Base-by-base conservation (phyloP, 1,140 invertebrate species). In the Melipona quadrifasciata region DNA sequence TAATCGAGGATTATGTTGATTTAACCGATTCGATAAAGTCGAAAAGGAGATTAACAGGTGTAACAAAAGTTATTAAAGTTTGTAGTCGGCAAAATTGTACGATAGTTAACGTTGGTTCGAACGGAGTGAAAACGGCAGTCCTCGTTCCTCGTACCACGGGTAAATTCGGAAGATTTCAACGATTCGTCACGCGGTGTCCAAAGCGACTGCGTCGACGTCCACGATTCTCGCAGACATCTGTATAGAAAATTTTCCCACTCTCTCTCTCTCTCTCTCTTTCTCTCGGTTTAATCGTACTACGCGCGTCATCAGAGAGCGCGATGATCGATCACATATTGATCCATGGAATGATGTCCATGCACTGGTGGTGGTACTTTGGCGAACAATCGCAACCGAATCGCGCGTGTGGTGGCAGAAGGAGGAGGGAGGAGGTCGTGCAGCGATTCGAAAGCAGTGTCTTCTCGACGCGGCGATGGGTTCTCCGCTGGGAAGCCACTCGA, bases 381-480 rank as follows among this genome's bases (percentile, higher is more conserved):
- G 61, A 11, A 53, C 31, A 31, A 58, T 58, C 73, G 65, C 31
- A 31, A 2, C 39, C 6, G 39, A 47, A 47, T 47, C 39, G 39
- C 34, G 34, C 34, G 34, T 5, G 34, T 39, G 34, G 34, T 2
- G 2, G 3, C 34, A 39, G 34, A 39, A 39, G 3, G 6, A 39
- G 6, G 39, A 39, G 39, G 39, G 39, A 47, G 39, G 6, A 47
- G 39, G 47, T 27, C 72, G 53, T 17, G 51, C 27, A 10, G 57
- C 47, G 75, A 73, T 80, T 80, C 77, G 80, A 73, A 78, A 27
- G 74, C 82, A 88, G 39, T 47, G 39, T 47, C 39, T 47, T 83
- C 85, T 86, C 57, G 31, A 72, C 78, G 61, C 57, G 21, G 53
- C 47, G 88, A 65, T 73, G 77, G 86, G 87, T 87, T 80, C 39